Base-by-base conservation (phyloP, 1,140 invertebrate species). In the Caenorhabditis briggsae region DNA sequence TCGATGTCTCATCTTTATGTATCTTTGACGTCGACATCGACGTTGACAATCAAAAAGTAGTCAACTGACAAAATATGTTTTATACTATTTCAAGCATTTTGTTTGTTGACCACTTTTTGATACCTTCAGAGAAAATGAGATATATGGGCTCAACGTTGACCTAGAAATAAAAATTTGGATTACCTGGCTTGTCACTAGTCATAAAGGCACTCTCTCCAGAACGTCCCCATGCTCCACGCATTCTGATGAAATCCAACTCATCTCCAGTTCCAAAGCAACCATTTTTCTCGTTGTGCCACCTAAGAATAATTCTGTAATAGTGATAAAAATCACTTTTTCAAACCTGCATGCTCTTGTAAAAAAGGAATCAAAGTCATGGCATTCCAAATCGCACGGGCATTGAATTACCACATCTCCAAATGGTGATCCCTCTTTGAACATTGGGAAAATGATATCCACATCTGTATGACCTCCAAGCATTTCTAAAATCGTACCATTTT, bases 341-440 rank as follows among this genome's bases (percentile, higher is more conserved):
- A 14, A 83, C 65, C 90, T 85, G 58, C 90, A 90, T 7, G 84
- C 41, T 53, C 88, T 48, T 8, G 90, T 90, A 23, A 89, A 83
- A 25, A 89, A 58, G 0, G 90, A 90, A 64, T 90, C 90, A 82
- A 90, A 90, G 59, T 74, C 85, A 64, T 89, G 61, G 50, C 90
- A 90, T 70, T 90, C 90, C n/a, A 90, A 82, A 23, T 90, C 90
- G 74, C 90, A 90, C 12, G 90, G 41, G 58, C 90, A 89, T 33
- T 55, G 65, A 48, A 90, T 90, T 25, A 90, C 89, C 18, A 90
- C 86, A 56, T 90, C 89, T 18, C 90, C 90, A 25, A 89, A 20
- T 14, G 82, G 82, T n/a, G 82, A 87, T n/a, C 50, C 82, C 55
- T 90, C 88, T 65, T 90, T 90, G 59, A 90, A 90, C n/a, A 90